These are phyloP conservation scores for Globodera rostochiensis DNA, from an alignment of 1,140 invertebrate species.

Conservation along the genomic window DNA sequence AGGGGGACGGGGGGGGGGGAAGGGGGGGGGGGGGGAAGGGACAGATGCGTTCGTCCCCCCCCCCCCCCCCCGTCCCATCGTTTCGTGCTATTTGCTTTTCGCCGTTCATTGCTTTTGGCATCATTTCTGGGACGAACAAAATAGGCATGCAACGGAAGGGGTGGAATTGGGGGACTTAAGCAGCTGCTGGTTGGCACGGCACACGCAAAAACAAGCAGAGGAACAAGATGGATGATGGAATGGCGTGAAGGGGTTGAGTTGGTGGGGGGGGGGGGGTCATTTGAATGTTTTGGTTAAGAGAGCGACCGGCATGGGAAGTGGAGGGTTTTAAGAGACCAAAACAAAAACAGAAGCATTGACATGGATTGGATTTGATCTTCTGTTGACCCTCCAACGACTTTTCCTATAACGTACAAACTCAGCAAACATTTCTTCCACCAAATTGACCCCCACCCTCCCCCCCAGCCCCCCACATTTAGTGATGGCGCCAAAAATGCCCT, in stretches of 20 bases:
- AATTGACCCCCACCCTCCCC: neutral
- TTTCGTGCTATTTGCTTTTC: neutral
- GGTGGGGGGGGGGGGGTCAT: neutral
- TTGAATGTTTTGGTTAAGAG: neutral
- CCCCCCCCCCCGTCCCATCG: neutral
- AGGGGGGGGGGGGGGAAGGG: neutral
- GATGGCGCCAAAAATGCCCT: slow-evolving; percentile 13
- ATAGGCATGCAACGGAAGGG: neutral
- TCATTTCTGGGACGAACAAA: neutral
- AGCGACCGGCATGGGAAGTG: neutral
- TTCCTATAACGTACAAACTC: too few species aligned
- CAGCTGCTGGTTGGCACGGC: slow-evolving; percentile 7
- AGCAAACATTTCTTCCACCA: neutral
- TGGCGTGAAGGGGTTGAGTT: neutral
- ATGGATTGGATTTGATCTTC: too few species aligned
- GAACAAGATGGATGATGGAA: neutral
- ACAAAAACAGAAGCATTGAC: neutral
- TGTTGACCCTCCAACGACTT: too few species aligned
- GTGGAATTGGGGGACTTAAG: neutral
- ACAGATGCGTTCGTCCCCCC: slow-evolving; percentile 14
- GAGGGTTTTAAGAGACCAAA: neutral
- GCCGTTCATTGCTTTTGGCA: neutral
- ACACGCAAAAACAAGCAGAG: slow-evolving; percentile 9
- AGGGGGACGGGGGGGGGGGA: neutral
- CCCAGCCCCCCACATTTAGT: neutral